phyloP scores from a whole-genome alignment of 1,140 invertebrate genomes.

The Apis florea region DNA sequence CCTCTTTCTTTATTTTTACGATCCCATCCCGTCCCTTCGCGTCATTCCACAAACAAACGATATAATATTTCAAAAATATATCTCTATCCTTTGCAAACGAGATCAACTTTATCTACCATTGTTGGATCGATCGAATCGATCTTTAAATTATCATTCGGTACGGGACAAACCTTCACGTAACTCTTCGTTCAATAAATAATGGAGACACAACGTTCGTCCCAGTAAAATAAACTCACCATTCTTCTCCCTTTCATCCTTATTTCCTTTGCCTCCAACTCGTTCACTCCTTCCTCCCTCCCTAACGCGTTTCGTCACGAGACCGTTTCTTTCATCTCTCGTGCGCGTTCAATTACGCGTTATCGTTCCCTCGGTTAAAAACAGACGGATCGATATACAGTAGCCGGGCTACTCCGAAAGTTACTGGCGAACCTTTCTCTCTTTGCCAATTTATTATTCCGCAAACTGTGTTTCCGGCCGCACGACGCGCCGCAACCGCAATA shows the following conservation, averaged over 20 bases:
- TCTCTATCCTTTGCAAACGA: no score
- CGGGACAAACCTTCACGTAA: no score
- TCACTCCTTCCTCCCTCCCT: not conserved
- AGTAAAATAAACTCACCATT: not conserved
- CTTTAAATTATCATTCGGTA: no score
- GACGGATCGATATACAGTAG: slow-evolving; percentile 54
- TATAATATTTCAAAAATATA: no score
- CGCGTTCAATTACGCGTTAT: slow-evolving; percentile 60
- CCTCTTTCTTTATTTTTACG: no score
- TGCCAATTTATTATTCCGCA: slow-evolving; percentile 18
- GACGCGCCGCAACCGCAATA: not conserved
- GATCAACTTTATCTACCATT: no score
- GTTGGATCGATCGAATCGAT: no score
- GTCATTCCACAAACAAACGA: no score
- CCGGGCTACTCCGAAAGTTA: not conserved
- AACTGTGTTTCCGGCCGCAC: not conserved
- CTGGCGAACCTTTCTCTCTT: slow-evolving; percentile 40
- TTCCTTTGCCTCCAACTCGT: slow-evolving; percentile 6
- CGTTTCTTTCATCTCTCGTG: slow-evolving; percentile 13
- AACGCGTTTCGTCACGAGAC: slow-evolving; percentile 1
- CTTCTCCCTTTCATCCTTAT: not conserved
- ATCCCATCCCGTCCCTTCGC: no score
- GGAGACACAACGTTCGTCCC: not conserved
- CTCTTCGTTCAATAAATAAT: not conserved
- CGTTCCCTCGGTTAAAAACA: slow-evolving; percentile 59